Base-by-base conservation (phyloP, 2,797 vertebrate genomes). In the Enteromius radiatus region DNA sequence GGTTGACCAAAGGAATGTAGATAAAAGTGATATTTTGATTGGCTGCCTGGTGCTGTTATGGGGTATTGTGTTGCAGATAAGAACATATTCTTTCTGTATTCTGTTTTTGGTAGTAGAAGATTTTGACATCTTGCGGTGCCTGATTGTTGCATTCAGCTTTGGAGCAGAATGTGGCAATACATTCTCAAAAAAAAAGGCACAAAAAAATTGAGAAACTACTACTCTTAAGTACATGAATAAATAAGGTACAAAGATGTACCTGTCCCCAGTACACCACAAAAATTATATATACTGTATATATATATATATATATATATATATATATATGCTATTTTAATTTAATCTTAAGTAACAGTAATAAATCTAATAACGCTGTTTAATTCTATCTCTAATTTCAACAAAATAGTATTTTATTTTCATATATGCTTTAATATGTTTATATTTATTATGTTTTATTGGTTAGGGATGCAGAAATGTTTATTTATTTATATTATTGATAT, bases 11-110 rank as follows among this genome's bases (percentile, higher is more conserved):
- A 41, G n/a, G 15, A 74, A 84, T 63, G 54, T 38, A 64, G 45
- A 75, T 54, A 68, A 75, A 68, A 54, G 31, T 17, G 47, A 41
- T 49, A 47, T 76, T 71, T 67, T 76, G 71, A 76, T 68, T 43
- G 36, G 19, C 19, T 52, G 59, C n/a, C 31, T 73, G 26, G 17
- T 33, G 23, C 52, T 47, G 41, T 49, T 28, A 43, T 41, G 4
- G 23, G 23, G 17, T 49, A n/a, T 73, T 33, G 9, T 41, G 3
- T 59, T 6, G 36, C 17, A 68, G 49, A 43, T 56, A 56, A 78
- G 31, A 36, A 78, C 61, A 65, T 33, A 23, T 65, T 17, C 43
- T 65, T 2, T 61, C 33, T 38, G 52, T n/a, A 76, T 59, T 7
- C 6, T 26, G 33, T 63, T 38, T 31, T 45, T 43, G 38, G 14